Evolutionary conservation across 2,113 vertebrate genomes (phyloP).

Genomic region (Coptodon rendalli): DNA sequence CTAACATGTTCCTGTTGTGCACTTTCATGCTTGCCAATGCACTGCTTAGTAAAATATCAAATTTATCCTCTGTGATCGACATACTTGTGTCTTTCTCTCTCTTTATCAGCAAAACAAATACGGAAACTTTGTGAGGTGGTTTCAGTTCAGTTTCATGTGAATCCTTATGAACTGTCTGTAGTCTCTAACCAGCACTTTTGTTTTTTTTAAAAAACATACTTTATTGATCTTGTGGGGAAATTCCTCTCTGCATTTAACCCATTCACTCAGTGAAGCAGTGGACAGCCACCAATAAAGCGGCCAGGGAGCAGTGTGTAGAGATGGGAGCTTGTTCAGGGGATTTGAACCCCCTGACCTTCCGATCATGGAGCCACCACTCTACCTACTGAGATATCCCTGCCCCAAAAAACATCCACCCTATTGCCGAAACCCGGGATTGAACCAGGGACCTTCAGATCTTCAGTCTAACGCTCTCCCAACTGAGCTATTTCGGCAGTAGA

Average conservation of each 20-base stretch:
- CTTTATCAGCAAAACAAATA: background rate
- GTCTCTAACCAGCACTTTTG: background rate
- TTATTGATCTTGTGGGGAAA: background rate
- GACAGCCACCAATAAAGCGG: background rate
- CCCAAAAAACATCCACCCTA: background rate
- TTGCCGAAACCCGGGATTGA: fast-evolving
- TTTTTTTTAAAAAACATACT: background rate
- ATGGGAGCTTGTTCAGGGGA: background rate
- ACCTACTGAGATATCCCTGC: background rate
- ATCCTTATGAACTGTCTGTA: background rate
- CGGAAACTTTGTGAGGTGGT: background rate
- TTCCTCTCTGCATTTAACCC: background rate
- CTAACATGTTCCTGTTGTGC: background rate
- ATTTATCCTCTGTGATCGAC: background rate
- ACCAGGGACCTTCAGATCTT: background rate
- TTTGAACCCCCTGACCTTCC: background rate
- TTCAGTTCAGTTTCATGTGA: background rate
- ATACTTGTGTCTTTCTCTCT: background rate
- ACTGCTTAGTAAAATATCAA: background rate
- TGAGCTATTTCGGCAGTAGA: fast-evolving
- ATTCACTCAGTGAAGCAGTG: background rate
- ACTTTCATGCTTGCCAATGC: background rate
- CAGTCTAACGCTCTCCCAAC: background rate
- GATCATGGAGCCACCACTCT: background rate
- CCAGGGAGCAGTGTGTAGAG: background rate